Evolutionary conservation across 2,113 vertebrate genomes (phyloP).

Genomic region (Setophaga coronata): DNA sequence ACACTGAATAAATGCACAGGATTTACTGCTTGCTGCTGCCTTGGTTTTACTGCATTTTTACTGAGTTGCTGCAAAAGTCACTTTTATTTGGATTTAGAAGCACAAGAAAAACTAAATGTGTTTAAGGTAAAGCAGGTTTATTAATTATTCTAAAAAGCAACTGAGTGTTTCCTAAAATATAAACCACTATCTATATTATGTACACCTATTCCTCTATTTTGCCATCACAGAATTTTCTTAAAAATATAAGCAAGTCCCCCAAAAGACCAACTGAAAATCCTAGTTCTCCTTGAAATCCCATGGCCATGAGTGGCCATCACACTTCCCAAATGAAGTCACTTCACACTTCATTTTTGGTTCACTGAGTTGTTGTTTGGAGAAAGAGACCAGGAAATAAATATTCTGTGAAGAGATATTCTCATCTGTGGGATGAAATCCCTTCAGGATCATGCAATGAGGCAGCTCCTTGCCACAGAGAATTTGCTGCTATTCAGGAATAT

Average conservation of each 20-base stretch:
- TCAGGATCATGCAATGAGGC: fast-evolving
- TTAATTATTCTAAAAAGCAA: neutral
- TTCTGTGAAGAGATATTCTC: neutral
- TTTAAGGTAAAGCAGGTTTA: neutral
- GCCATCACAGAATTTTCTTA: neutral
- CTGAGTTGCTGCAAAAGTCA: neutral
- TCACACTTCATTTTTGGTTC: neutral
- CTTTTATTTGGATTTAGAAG: neutral
- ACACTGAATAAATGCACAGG: neutral
- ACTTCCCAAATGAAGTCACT: neutral
- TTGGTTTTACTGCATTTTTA: neutral
- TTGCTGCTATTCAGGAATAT: neutral
- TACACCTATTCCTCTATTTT: neutral
- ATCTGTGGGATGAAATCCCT: neutral
- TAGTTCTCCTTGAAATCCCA: neutral
- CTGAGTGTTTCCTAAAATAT: neutral
- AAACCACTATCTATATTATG: neutral
- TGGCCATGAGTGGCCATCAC: neutral
- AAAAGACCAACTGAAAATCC: neutral
- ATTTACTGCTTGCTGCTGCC: neutral
- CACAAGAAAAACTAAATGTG: neutral
- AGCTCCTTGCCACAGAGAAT: neutral
- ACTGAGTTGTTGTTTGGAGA: neutral
- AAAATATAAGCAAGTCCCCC: neutral
- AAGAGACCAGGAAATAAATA: neutral